Conservation (phyloP, 2,888 invertebrate species). For the Clitarchus hookeri region DNA sequence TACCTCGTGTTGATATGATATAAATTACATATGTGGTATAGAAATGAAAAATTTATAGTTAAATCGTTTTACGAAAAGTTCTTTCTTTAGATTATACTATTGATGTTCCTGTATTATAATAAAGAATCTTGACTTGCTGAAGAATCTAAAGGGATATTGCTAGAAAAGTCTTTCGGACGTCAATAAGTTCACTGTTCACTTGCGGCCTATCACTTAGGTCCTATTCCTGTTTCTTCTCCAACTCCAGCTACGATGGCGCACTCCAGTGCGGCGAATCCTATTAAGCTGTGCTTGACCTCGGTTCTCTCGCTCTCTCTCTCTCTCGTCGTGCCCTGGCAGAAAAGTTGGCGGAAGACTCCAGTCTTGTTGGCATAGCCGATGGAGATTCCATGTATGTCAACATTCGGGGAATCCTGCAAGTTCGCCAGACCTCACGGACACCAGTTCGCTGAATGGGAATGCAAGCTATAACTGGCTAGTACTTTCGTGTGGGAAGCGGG, state of each 20-base stretch:
- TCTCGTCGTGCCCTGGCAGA: neutral
- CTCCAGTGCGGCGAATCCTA: neutral
- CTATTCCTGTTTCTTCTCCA: no score
- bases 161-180: no score
- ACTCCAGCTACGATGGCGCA: neutral
- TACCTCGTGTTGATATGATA: no score
- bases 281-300: neutral
- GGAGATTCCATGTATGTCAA: slow-evolving; percentile 38
- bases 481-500: no score
- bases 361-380: slow-evolving; percentile 38
- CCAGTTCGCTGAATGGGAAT: neutral
- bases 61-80: no score
- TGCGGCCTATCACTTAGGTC: neutral
- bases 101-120: no score
- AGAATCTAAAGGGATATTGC: no score
- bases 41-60: no score
- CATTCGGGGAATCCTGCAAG: slow-evolving; percentile 9
- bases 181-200: neutral
- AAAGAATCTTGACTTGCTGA: no score
- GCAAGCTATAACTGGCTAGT: no score
- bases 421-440: neutral
- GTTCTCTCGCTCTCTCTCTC: neutral
- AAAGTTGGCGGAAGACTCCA: neutral
- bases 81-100: no score
- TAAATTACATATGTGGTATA: no score